Base-by-base conservation (phyloP, 2,888 invertebrate species). In the Hyalella azteca region DNA sequence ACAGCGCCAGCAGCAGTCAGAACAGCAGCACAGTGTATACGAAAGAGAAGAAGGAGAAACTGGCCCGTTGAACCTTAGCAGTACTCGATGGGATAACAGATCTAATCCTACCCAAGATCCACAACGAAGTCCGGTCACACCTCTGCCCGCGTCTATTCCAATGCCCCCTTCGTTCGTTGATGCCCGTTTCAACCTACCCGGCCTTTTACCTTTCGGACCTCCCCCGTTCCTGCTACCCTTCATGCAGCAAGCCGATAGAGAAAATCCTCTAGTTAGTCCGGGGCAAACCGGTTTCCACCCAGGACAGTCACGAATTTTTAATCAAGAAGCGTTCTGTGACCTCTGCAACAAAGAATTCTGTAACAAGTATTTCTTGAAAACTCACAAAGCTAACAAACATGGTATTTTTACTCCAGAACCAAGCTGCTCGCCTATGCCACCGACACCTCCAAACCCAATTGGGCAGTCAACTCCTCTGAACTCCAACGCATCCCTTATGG, bases 371-470 rank as follows among this genome's bases (percentile, higher is more conserved):
- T 92, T 93, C 85, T 90, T 93, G 84, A 91, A 98, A 89, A 98
- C 98, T 48, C 98, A 98, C 90, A 96, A 96, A 88, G 96, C 97
- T 45, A 97, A 97, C 88, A 97, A 97, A 87, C 98, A 98, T 88
- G 97, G 97, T 40, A 96, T 98, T 85, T 95, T 95, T 87, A 92
- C 92, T 5, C 84, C 84, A 3, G 85, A 85, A 29, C 41, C 82
- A 36, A 80, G 83, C 36, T 81, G 83, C 41, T 83, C 83, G 4
- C 83, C 81, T 2, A 81, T 81, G 36, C 77, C 80, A 4, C 49
- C 80, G 7, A 78, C 78, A 7, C 59, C 82, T 19, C 81, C 83
- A 7, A 79, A 66, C 11, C 54, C 79, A 0, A 79, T 66, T 26
- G 79, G 78, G n/a, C 76, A 78, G 32, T 73, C 79, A 78, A 48